Base-by-base conservation (phyloP, 2,113 vertebrate genomes). In the Redunca redunca region DNA sequence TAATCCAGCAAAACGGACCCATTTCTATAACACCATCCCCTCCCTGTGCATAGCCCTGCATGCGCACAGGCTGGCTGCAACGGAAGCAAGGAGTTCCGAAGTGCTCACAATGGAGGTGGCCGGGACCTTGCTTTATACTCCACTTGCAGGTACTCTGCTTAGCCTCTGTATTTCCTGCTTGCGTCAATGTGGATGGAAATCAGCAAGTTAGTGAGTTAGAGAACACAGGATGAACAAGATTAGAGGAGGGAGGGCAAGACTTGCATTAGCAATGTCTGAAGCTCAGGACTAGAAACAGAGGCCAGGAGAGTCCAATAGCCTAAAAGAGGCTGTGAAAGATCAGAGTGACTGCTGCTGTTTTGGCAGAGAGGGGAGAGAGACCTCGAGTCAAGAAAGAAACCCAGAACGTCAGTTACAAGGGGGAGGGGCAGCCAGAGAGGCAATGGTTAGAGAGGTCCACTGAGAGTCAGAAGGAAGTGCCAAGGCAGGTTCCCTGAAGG, bases 31-130 rank as follows among this genome's bases (percentile, higher is more conserved):
- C 13, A 25, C 9, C 10, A 78, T 12, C 7, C 80, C 30, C 15
- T 85, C 26, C 46, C 23, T 46, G 30, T 0, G 33, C 14, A 1
- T 1, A 17, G 13, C 33, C 84, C 36, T 2, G 2, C 1, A 10
- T 2, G 23, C 8, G 19, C 48, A 21, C 11, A 71, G 52, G 48
- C 11, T 57, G 21, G 77, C 48, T 53, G 52, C 17, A 36, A 19
- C 0, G 14, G 53, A 77, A 40, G n/a, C 91, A 40, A 17, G 23
- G 40, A 15, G 46, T 30, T 36, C 19, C 52, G 19, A 17, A 74
- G 12, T 12, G 40, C 48, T 82, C 87, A 86, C 48, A 82, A 36
- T 5, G 43, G 21, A 93, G 64, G n/a, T 60, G 15, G 23, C 0
- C 3, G 7, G 81, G 81, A 21, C 36, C 80, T 50, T 57, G 46